Conservation (phyloP, 2,888 invertebrate genomes). For the Limnephilus marmoratus region DNA sequence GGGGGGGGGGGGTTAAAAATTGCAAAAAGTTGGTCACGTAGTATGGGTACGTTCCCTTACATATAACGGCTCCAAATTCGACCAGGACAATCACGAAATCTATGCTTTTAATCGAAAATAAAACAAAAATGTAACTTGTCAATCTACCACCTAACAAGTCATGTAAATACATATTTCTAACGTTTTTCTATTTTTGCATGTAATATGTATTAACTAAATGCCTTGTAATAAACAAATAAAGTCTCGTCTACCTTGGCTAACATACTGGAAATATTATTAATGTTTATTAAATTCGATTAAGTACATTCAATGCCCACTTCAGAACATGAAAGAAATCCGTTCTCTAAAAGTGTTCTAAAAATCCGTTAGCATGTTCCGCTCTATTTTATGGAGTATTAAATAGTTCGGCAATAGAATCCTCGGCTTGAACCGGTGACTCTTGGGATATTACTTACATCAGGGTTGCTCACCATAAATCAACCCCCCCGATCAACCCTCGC, state of each 20-base stretch:
- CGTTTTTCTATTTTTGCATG: too few species aligned
- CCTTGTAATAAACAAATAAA: background rate
- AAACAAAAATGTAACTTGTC: background rate
- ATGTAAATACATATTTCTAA: too few species aligned
- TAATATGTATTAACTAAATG: background rate
- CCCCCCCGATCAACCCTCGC: background rate
- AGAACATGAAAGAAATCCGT: background rate
- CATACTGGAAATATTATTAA: background rate
- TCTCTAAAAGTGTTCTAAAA: background rate
- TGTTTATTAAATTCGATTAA: background rate
- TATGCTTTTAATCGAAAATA: background rate
- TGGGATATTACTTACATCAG: slow-evolving; percentile 33
- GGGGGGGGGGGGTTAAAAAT: too few species aligned
- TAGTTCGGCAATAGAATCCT: slow-evolving; percentile 21
- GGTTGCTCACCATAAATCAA: slow-evolving; percentile 35
- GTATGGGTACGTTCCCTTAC: too few species aligned
- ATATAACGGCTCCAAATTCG: too few species aligned
- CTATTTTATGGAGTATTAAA: slow-evolving; percentile 2
- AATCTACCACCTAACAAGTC: too few species aligned
- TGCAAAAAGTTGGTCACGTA: too few species aligned
- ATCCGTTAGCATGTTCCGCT: background rate
- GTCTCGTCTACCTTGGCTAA: background rate
- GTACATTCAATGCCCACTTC: background rate
- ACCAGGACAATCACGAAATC: too few species aligned
- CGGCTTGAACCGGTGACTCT: background rate